A percentile compares a stretch with the other conserved stretches of the same genome.
Conservation (phyloP, 2,113 vertebrate species). For the Mirounga angustirostris region DNA sequence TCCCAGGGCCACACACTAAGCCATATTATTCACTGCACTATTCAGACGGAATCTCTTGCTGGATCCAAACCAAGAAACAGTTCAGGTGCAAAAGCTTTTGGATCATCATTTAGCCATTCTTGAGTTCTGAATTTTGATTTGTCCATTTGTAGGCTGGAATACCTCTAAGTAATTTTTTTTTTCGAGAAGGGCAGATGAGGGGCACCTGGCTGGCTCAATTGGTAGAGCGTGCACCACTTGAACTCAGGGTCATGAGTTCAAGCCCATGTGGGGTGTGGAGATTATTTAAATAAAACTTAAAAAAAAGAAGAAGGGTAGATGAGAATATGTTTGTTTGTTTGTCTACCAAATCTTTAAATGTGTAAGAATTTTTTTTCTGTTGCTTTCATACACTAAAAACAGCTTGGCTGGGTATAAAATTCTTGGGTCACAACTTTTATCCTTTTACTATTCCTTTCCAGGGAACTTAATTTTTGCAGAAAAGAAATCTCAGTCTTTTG, state of each 20-base stretch:
- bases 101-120: neutral
- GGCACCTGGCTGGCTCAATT: neutral
- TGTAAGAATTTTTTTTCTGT: neutral
- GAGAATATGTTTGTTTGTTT: neutral
- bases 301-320: neutral
- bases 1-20: neutral
- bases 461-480: neutral
- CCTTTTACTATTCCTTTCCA: neutral
- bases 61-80: neutral
- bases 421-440: neutral
- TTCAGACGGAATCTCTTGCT: neutral
- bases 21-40: rapidly evolving
- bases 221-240: neutral
- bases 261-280: neutral
- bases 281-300: neutral
- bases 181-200: neutral
- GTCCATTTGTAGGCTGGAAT: neutral
- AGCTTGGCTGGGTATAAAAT: constrained; percentile 79
- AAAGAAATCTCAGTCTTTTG: neutral
- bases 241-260: neutral
- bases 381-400: neutral
- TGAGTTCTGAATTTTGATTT: neutral
- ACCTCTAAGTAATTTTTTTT: neutral
- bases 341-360: neutral
- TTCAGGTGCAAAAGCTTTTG: neutral